Percentiles rank a stretch among this genome's conserved stretches.
Conservation (phyloP, 2,113 vertebrate genomes). For the Sorex araneus region DNA sequence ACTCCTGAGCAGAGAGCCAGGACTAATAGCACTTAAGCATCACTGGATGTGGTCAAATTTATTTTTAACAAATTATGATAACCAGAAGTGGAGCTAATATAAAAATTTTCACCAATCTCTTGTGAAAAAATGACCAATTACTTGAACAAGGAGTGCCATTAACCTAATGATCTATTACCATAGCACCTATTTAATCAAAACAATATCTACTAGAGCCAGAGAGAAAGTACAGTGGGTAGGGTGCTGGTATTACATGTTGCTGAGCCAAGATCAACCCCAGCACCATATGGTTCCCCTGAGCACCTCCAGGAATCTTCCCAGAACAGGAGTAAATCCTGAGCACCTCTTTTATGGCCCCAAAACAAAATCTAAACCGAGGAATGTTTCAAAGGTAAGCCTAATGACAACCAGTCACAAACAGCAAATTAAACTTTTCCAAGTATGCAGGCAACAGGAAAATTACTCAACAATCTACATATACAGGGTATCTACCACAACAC, state of each 20-base stretch:
- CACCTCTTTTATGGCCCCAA: background rate
- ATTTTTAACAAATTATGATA: background rate
- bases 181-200: slow-evolving; percentile 28
- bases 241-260: no score
- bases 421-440: slow-evolving; percentile 6
- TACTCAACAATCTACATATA: background rate
- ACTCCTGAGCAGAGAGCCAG: no score
- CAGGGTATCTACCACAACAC: background rate
- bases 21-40: background rate
- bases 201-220: background rate
- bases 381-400: background rate
- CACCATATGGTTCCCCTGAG: no score
- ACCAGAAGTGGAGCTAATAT: background rate
- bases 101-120: background rate
- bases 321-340: no score
- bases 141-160: background rate
- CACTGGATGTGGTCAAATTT: background rate
- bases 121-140: background rate
- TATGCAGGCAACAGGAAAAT: background rate
- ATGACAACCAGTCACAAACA: background rate
- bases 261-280: no score
- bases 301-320: no score
- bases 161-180: background rate
- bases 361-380: background rate
- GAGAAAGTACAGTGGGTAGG: no score